Percentiles rank a stretch among this genome's conserved stretches.
These are phyloP conservation scores for Neocrepidodera transversa DNA, from an alignment of 2,888 invertebrate species.

Conservation along the genomic window DNA sequence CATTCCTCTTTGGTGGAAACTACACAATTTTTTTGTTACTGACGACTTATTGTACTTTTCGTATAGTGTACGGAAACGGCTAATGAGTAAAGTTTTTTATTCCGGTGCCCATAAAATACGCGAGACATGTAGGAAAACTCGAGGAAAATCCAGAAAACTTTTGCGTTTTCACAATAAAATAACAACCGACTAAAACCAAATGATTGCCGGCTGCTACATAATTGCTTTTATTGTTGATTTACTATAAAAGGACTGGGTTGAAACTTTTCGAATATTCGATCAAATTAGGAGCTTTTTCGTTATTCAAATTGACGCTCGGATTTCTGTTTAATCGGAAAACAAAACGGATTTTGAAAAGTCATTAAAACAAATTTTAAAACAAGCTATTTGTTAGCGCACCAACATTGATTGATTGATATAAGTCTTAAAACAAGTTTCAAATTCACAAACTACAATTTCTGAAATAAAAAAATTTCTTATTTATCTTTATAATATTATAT, in stretches of 20 bases:
- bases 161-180: constrained; percentile 21
- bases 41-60: constrained; percentile 42
- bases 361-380: too few relatives aligned
- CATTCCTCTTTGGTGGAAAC: constrained; percentile 23
- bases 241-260: constrained; percentile 5
- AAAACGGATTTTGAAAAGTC: too few relatives aligned
- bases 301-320: constrained; percentile 1
- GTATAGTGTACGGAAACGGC: constrained; percentile 34
- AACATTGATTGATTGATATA: too few relatives aligned
- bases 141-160: constrained; percentile 28
- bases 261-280: constrained; percentile 16
- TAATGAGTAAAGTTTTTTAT: constrained; percentile 36
- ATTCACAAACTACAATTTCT: too few relatives aligned
- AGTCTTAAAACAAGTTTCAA: too few relatives aligned
- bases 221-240: constrained; percentile 26
- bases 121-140: constrained; percentile 31
- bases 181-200: constrained; percentile 21
- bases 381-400: too few relatives aligned
- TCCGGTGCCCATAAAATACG: constrained; percentile 29
- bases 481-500: too few relatives aligned
- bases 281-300: constrained; percentile 9
- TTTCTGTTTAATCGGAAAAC: too few relatives aligned
- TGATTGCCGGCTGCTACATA: constrained; percentile 24
- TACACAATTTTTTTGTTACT: constrained; percentile 37
- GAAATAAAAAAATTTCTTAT: too few relatives aligned